Conservation (phyloP, 2,888 invertebrate species). For the Andrena bucephala region DNA sequence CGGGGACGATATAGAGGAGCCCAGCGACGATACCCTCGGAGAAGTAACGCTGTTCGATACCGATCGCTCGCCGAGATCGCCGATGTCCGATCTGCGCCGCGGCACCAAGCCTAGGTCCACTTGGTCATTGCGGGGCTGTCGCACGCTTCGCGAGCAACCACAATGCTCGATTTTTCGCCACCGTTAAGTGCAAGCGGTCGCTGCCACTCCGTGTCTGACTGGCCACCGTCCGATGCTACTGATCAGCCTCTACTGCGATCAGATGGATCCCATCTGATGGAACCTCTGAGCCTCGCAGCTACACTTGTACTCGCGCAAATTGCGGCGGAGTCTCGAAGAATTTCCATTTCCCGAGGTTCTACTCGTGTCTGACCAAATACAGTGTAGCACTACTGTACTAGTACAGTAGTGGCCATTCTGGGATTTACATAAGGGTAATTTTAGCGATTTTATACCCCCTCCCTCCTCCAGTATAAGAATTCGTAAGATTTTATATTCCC, state of each 20-base stretch:
- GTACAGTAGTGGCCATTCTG: too few relatives aligned
- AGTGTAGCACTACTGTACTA: too few relatives aligned
- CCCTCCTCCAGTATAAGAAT: too few relatives aligned
- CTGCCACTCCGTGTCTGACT: background rate
- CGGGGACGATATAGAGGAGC: slow-evolving; percentile 62
- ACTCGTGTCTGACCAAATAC: too few relatives aligned
- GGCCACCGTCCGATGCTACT: slow-evolving; percentile 1
- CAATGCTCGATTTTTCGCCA: slow-evolving; percentile 8
- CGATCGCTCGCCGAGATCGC: slow-evolving; percentile 62
- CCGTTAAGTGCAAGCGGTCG: background rate
- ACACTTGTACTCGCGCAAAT: background rate
- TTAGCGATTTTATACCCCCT: too few relatives aligned
- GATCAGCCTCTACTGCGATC: too few relatives aligned
- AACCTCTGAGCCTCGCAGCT: background rate
- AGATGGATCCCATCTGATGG: background rate
- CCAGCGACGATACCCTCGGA: slow-evolving; percentile 54
- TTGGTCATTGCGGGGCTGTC: background rate
- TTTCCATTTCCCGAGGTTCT: too few relatives aligned
- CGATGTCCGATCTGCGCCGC: slow-evolving; percentile 42
- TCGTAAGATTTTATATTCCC: too few relatives aligned
- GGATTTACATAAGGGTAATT: too few relatives aligned
- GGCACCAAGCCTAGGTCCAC: slow-evolving; percentile 5
- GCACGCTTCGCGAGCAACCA: slow-evolving; percentile 5
- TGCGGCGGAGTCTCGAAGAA: too few relatives aligned
- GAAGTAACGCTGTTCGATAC: slow-evolving; percentile 68